phyloP scores from a whole-genome alignment of 2,888 invertebrate species.

The Ischnura elegans region DNA sequence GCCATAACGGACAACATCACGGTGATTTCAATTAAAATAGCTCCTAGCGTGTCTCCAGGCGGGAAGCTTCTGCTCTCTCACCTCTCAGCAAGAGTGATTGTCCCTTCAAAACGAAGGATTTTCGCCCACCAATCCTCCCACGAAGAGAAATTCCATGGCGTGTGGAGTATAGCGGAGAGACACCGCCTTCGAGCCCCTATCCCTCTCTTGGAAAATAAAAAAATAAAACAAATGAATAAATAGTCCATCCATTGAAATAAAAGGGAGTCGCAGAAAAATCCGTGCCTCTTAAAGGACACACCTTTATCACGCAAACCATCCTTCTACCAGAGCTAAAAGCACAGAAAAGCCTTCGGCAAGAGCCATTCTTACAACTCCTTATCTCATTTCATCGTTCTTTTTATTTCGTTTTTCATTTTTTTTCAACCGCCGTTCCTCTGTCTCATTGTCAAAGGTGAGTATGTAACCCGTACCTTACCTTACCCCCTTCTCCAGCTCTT shows the following conservation, averaged over 20 bases:
- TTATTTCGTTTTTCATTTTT: conserved; percentile 18
- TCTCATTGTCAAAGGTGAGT: conserved; percentile 47
- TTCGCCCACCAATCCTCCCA: not conserved
- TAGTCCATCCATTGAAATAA: not conserved
- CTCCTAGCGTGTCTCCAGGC: not conserved
- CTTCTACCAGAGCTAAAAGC: not conserved
- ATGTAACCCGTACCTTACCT: conserved; percentile 43
- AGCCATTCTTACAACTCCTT: conserved; percentile 48
- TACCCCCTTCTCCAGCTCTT: not conserved
- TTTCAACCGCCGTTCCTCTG: conserved; percentile 7
- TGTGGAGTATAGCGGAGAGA: conserved; percentile 17
- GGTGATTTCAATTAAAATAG: not conserved
- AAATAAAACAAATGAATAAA: too few species aligned
- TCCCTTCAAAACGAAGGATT: not conserved
- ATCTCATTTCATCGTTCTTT: conserved; percentile 44
- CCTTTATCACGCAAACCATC: conserved; percentile 41
- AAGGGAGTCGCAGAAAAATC: not conserved
- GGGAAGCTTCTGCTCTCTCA: not conserved
- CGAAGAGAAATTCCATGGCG: conserved; percentile 12
- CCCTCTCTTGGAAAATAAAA: not conserved
- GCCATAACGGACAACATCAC: not conserved
- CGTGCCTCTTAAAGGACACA: conserved; percentile 22
- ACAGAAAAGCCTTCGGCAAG: conserved; percentile 32
- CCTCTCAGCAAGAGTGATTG: not conserved
- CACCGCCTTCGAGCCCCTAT: not conserved